Base-by-base conservation (phyloP, 2,797 vertebrate genomes). In the Geotrypetes seraphini region DNA sequence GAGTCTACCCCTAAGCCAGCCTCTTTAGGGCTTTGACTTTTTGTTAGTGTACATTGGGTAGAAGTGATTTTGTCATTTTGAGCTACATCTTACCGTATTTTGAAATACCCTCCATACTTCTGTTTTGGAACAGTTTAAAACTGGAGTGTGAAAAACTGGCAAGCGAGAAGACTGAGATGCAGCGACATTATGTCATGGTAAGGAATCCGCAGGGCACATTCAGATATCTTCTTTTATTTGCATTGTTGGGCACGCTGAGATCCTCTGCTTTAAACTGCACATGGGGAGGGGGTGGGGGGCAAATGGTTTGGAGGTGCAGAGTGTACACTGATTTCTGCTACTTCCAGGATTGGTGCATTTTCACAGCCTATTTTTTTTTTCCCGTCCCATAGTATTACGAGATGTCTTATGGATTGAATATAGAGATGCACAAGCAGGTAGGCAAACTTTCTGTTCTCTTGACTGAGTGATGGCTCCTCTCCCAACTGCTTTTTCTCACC, bases 371-470 rank as follows among this genome's bases (percentile, higher is more conserved):
- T 11, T 29, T 39, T 39, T 24, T 29, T 70, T 63, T 60, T 51
- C n/a, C 50, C 61, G 67, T 60, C 46, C 77, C 59, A 31, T 72
- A 96, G 92, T 96, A 96, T 72, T 95, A 96, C 2, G 92, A 96
- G 66, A 93, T 96, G 92, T 96, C 92, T 23, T 96, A 93, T 43
- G 92, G 92, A 31, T 82, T 96, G 79, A 96, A 96, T 83, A 96
- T 96, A 65, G 91, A 96, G 76, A 96, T 96, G 91, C 91, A 96
- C 71, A 96, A 96, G 54, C 92, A 96, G 90, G 91, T 96, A 87
- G 56, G 81, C 64, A 67, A 54, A 52, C 35, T 19, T 42, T 69
- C 43, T 13, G 8, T 25, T 49, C n/a, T 24, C 35, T 33, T n/a
- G 1, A n/a, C n/a, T 36, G 4, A 42, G 10, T 40, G 35, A 43